Conservation (phyloP, 2,888 invertebrate species). For the Caenorhabditis zanzibari region DNA sequence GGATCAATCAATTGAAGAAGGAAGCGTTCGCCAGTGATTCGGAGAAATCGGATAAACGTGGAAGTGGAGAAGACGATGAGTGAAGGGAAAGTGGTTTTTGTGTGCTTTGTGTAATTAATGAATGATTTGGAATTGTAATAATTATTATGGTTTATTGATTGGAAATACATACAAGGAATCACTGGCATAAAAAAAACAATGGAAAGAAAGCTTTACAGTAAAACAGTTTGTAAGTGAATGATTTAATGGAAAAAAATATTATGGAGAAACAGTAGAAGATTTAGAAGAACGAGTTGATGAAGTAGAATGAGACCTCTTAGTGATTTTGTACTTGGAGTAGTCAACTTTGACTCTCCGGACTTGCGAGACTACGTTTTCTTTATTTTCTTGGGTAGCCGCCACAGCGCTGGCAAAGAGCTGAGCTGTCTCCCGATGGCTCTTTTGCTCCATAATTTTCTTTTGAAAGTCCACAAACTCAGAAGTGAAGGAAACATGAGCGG, state of each 20-base stretch:
- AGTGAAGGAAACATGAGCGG: background rate
- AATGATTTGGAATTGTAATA: background rate
- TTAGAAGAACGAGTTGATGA: background rate
- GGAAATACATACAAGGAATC: too few species aligned
- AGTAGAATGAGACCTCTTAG: background rate
- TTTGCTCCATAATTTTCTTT: background rate
- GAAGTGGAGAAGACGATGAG: slow-evolving; percentile 33
- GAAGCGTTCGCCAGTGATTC: slow-evolving; percentile 34
- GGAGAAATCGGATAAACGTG: slow-evolving; percentile 26
- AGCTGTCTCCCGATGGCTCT: background rate
- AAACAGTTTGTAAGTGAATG: too few species aligned
- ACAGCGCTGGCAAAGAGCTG: slow-evolving; percentile 3
- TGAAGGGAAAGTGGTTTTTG: background rate
- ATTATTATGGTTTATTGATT: too few species aligned
- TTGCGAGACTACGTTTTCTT: background rate
- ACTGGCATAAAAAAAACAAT: too few species aligned
- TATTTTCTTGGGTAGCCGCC: too few species aligned
- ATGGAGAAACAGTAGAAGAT: background rate
- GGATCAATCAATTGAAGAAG: slow-evolving; percentile 63
- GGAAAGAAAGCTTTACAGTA: too few species aligned
- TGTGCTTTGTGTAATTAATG: background rate
- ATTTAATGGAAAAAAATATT: too few species aligned
- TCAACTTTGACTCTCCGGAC: background rate
- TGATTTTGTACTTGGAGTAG: slow-evolving; percentile 11
- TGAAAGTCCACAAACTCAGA: background rate